These are phyloP conservation scores for Melitaea athalia DNA, from an alignment of 2,888 invertebrate genomes.

Conservation along the genomic window DNA sequence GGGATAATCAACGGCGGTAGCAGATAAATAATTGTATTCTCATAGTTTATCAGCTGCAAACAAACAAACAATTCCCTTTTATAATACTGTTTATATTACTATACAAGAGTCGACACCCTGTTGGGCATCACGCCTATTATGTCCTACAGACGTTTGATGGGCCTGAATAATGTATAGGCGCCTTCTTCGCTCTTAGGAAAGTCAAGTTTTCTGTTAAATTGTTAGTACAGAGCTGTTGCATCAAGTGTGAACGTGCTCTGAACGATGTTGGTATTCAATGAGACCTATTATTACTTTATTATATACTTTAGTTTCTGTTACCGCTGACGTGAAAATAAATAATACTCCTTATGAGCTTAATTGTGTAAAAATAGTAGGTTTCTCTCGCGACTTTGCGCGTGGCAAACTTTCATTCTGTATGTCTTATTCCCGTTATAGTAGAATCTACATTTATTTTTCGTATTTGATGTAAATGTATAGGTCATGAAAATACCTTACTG, in stretches of 20 bases:
- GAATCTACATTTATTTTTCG: no score
- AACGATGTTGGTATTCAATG: not conserved
- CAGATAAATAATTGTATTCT: no score
- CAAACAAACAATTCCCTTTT: no score
- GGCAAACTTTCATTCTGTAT: no score
- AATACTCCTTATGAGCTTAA: not conserved
- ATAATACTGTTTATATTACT: no score
- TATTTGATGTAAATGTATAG: no score
- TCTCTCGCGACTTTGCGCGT: no score
- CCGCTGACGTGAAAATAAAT: not conserved
- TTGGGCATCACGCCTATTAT: conserved; percentile 38
- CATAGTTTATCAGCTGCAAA: no score
- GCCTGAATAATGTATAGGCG: conserved; percentile 34
- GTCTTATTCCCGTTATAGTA: no score
- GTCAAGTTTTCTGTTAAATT: conserved; percentile 10
- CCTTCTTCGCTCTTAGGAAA: conserved; percentile 18
- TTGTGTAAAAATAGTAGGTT: not conserved
- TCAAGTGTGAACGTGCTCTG: conserved; percentile 4
- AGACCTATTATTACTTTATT: not conserved
- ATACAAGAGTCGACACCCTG: conserved; percentile 34
- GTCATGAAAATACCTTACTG: no score
- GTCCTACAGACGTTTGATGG: conserved; percentile 27
- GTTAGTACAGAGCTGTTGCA: not conserved
- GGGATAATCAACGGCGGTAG: no score
- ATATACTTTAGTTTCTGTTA: not conserved